Evolutionary conservation across 1,140 invertebrate species (phyloP).

Genomic region (Nilaparvata lugens): DNA sequence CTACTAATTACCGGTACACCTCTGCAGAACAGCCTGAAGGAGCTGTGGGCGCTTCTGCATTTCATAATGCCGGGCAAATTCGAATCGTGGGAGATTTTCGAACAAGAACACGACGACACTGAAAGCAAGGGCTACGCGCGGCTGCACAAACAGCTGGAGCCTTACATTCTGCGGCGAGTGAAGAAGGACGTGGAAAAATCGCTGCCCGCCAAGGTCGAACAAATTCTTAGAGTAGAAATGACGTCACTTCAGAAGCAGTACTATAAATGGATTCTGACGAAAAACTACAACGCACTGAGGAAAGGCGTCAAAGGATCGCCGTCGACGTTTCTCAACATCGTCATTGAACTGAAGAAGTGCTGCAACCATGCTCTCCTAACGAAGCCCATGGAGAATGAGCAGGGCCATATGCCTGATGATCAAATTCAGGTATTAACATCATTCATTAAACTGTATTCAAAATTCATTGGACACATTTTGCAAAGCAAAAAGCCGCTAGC

Average conservation of each 20-base stretch:
- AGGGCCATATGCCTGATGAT: constrained; percentile 54
- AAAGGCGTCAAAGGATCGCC: constrained; percentile 92
- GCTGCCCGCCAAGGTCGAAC: constrained; percentile 93
- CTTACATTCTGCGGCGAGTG: constrained; percentile 85
- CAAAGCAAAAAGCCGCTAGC: no score
- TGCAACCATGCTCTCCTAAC: constrained; percentile 95
- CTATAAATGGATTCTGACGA: constrained; percentile 98
- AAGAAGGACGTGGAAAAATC: constrained; percentile 99
- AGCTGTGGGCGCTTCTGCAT: constrained; percentile 96
- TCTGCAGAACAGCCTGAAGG: constrained; percentile 95
- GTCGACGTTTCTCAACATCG: constrained; percentile 92
- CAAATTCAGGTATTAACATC: constrained; percentile 57
- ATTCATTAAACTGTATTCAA: no score
- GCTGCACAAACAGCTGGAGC: constrained; percentile 91
- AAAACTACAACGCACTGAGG: constrained; percentile 91
- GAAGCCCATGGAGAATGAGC: constrained; percentile 69
- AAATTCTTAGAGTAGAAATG: constrained; percentile 90
- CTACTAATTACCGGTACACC: constrained; percentile 94
- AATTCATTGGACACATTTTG: no score
- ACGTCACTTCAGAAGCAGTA: constrained; percentile 90
- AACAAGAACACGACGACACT: constrained; percentile 80
- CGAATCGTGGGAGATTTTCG: constrained; percentile 84
- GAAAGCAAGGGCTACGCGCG: constrained; percentile 84
- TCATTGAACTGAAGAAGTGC: constrained; percentile 98
- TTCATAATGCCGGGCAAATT: constrained; percentile 99